These are phyloP conservation scores for Meandrina meandrites DNA, from an alignment of 92 coral and sea anemone species.

Conservation along the genomic window DNA sequence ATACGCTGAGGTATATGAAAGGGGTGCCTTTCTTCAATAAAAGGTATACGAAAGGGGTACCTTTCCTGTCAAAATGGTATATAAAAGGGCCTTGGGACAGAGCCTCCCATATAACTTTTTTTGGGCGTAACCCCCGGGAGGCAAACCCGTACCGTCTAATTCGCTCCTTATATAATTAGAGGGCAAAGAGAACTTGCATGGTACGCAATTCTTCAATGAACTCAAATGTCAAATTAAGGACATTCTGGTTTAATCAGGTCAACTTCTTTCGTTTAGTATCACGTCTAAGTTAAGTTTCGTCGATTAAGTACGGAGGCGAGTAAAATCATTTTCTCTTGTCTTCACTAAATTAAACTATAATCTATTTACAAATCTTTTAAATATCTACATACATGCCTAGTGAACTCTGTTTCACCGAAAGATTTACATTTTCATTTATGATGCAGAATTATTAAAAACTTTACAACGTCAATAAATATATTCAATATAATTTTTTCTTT, in stretches of 20 bases:
- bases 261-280: not conserved
- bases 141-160: too few species aligned
- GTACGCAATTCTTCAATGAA: too few species aligned
- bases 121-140: too few species aligned
- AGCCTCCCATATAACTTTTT: too few species aligned
- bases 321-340: not conserved
- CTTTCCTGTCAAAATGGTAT: too few species aligned
- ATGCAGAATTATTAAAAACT: not conserved
- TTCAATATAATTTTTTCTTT: not conserved
- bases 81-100: too few species aligned
- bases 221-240: too few species aligned
- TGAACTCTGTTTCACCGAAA: not conserved
- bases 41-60: too few species aligned
- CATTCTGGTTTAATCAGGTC: not conserved
- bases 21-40: too few species aligned
- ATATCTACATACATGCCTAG: not conserved
- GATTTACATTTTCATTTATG: not conserved
- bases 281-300: not conserved
- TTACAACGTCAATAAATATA: conserved; percentile 6
- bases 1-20: too few species aligned
- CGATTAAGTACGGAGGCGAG: not conserved
- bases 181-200: too few species aligned
- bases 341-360: not conserved
- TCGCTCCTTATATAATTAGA: too few species aligned
- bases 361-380: conserved; percentile 16